Percentiles rank a stretch among this genome's conserved stretches.
These are phyloP conservation scores for Nycteola revayana DNA, from an alignment of 2,888 invertebrate species.

Conservation along the genomic window DNA sequence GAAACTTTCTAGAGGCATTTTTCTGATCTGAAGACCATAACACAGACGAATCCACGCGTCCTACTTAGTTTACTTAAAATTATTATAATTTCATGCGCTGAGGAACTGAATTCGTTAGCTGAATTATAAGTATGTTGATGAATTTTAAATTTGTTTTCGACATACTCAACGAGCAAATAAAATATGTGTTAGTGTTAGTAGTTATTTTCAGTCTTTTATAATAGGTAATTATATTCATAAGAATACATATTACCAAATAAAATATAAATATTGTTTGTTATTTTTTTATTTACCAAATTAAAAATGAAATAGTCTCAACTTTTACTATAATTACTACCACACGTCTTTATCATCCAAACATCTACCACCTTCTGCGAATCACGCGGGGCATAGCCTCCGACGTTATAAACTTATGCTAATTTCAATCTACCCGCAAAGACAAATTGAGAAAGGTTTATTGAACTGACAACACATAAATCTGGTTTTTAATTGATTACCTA, in stretches of 20 bases:
- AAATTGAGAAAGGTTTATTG: slow-evolving; percentile 31
- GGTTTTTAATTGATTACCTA: slow-evolving; percentile 4
- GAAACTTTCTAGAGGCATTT: slow-evolving; percentile 40
- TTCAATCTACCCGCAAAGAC: slow-evolving; percentile 36
- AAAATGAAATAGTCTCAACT: too few species aligned
- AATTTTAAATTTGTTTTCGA: not conserved
- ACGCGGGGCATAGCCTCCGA: slow-evolving; percentile 8
- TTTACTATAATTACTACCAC: too few species aligned
- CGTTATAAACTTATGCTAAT: slow-evolving; percentile 47
- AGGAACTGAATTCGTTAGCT: not conserved
- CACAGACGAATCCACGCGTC: too few species aligned
- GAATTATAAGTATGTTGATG: not conserved
- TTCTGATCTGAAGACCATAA: too few species aligned
- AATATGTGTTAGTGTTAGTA: too few species aligned
- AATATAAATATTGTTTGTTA: too few species aligned
- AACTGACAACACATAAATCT: slow-evolving; percentile 20
- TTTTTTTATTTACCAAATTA: too few species aligned
- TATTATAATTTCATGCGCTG: not conserved
- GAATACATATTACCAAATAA: too few species aligned
- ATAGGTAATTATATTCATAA: too few species aligned
- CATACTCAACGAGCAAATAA: not conserved
- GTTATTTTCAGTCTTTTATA: too few species aligned
- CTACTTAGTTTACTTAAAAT: not conserved
- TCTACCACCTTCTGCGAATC: slow-evolving; percentile 9
- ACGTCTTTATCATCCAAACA: too few species aligned